Conservation (phyloP, 1,140 invertebrate species). For the Hormaphis cornu region DNA sequence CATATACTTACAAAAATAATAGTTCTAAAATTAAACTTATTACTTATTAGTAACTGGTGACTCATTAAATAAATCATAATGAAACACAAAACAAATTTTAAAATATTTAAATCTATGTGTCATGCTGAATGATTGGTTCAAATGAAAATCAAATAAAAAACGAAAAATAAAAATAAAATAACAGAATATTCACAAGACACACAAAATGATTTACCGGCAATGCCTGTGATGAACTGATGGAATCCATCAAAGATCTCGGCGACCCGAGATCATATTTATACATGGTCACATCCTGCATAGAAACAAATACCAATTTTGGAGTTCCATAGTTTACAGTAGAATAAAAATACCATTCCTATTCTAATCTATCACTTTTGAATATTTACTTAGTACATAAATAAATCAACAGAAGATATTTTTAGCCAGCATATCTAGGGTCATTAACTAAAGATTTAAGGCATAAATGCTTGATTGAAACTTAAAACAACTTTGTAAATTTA, state of each 20-base stretch:
- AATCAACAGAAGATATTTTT: background rate
- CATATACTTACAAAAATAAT: conserved; percentile 6
- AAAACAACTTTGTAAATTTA: conserved; percentile 7
- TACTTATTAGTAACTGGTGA: conserved; percentile 15
- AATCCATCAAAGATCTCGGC: conserved; percentile 30
- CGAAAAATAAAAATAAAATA: conserved; percentile 25
- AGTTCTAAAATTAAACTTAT: background rate
- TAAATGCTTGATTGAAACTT: conserved; percentile 23
- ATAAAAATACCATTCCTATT: conserved; percentile 20
- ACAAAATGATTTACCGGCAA: conserved; percentile 31
- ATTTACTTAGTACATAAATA: conserved; percentile 10
- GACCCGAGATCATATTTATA: conserved; percentile 31
- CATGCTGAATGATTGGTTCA: conserved; percentile 28
- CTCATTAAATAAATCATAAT: conserved; percentile 19
- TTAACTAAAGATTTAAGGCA: conserved; percentile 26
- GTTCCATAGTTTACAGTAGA: conserved; percentile 19
- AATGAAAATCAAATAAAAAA: conserved; percentile 29
- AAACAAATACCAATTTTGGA: conserved; percentile 32
- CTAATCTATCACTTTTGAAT: conserved; percentile 18
- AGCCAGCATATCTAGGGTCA: conserved; percentile 17
- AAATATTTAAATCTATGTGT: conserved; percentile 29
- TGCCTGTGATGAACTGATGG: conserved; percentile 31
- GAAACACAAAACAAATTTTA: conserved; percentile 27
- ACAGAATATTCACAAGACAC: conserved; percentile 29
- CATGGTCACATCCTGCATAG: conserved; percentile 32